These are phyloP conservation scores for Pelusios castaneus DNA, from an alignment of 2,113 vertebrate genomes.

Conservation along the genomic window DNA sequence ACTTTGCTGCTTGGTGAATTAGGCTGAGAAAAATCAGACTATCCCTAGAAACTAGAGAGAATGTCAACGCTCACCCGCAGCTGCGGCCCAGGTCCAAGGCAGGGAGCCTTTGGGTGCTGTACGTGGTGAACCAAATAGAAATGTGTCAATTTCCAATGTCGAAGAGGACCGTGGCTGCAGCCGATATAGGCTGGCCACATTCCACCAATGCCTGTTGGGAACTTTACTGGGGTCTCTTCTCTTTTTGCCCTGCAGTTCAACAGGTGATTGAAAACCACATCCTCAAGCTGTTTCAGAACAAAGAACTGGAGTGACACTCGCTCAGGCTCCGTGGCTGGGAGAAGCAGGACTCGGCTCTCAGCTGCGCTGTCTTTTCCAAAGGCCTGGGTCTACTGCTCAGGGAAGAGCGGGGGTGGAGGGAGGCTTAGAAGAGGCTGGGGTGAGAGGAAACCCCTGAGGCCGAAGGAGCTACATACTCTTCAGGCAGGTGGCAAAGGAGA, in stretches of 20 bases:
- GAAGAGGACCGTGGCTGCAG: not conserved
- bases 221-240: not conserved
- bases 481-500: accelerated
- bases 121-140: not conserved
- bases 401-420: accelerated
- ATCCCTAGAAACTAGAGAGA: no score
- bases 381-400: not conserved
- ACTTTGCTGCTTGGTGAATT: not conserved
- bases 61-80: not conserved
- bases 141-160: not conserved
- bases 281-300: constrained; percentile 78
- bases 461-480: accelerated
- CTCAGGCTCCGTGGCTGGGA: accelerated
- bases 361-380: not conserved
- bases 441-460: not conserved
- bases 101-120: not conserved
- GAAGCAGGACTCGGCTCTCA: not conserved
- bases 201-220: not conserved
- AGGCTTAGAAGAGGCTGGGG: not conserved
- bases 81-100: not conserved
- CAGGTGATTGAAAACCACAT: constrained; percentile 89
- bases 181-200: not conserved
- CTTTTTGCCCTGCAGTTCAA: constrained; percentile 77
- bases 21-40: no score
- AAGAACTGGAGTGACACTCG: constrained; percentile 6